Conservation (phyloP, 1,140 invertebrate genomes). For the Drosophila nigrodunni region DNA sequence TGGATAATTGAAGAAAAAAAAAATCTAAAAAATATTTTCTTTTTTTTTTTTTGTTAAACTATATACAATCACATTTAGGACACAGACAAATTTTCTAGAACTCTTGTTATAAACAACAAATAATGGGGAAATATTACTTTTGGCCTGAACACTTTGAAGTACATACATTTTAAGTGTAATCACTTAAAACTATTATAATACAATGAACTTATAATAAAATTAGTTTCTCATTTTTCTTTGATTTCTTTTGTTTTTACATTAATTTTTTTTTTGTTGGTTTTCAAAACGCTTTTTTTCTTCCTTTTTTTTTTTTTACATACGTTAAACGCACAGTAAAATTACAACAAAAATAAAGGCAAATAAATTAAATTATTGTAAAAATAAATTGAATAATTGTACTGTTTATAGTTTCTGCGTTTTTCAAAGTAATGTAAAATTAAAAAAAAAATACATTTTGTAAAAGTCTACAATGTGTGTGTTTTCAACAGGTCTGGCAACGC, state of each 20-base stretch:
- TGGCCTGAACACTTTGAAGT: slow-evolving; percentile 81
- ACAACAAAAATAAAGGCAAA: slow-evolving; percentile 37
- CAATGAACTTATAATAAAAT: slow-evolving; percentile 40
- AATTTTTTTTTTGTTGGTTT: slow-evolving; percentile 42
- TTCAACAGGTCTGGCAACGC: slow-evolving; percentile 22
- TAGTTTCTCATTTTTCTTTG: slow-evolving; percentile 11
- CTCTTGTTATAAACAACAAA: slow-evolving; percentile 27
- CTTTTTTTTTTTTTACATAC: slow-evolving; percentile 25
- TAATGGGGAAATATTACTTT: slow-evolving; percentile 61
- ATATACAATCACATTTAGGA: slow-evolving; percentile 55
- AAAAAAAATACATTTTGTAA: slow-evolving; percentile 46
- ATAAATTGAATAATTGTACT: slow-evolving; percentile 68
- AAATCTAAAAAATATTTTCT: slow-evolving; percentile 16
- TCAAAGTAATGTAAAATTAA: slow-evolving; percentile 17
- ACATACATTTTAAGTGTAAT: slow-evolving; percentile 31
- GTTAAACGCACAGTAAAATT: slow-evolving; percentile 53
- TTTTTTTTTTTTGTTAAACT: slow-evolving; percentile 11
- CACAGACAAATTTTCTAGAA: slow-evolving; percentile 28
- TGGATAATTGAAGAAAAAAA: slow-evolving; percentile 17
- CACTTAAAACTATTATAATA: slow-evolving; percentile 62
- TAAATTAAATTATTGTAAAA: slow-evolving; percentile 45
- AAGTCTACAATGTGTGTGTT: slow-evolving; percentile 1
- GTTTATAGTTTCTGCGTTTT: slow-evolving; percentile 69
- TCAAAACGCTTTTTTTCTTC: slow-evolving; percentile 34
- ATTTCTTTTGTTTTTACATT: slow-evolving; percentile 5